Evolutionary conservation across 1,140 invertebrate genomes (phyloP), one percentile per base, ranked within the genome.

Genomic region (Carcinoscorpius rotundicauda): DNA sequence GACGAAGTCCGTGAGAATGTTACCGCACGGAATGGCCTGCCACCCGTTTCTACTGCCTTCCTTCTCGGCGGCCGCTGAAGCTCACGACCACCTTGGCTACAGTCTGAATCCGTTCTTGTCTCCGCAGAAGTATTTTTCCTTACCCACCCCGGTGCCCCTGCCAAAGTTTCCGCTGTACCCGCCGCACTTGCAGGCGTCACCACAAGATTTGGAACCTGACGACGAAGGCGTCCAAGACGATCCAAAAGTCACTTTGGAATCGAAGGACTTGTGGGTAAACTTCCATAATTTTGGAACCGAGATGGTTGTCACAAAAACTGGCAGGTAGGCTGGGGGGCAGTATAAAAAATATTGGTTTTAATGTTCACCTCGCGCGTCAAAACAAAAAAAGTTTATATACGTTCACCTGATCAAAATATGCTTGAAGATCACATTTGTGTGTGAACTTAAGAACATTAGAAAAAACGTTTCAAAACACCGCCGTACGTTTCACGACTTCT

Each of bases 1-100:
- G 29, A 29, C 29, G 29, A 29, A 29, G 2, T 29, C 29, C 29
- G 2, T 2, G 29, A 29, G 2, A 29, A 29, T 29, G 29, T 29
- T 29, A 29, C 29, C 29, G 29, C 29, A 29, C 29, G 29, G 29
- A 29, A 29, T 29, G 29, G n/a, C 8, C 8, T 64, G 63, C 60
- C 68, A 67, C 61, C 67, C 60, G 52, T 61, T 63, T 60, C 58
- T 70, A 5, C 51, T 66, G 63, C 90, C 74, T 90, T 93, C 82
- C 93, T 93, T 81, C 5, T 70, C 78, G 64, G 72, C 80, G 73
- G 79, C 83, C 78, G 76, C 81, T 70, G 79, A 82, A 62, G 75
- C 69, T 68, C 80, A 81, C 56, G 9, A 60, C 75, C 81, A 10
- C n/a, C 48, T 8, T n/a, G 53, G 66, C 49, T 67, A 61, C 59